phyloP scores from a whole-genome alignment of 2,797 vertebrate species.

The Ispidina picta region DNA sequence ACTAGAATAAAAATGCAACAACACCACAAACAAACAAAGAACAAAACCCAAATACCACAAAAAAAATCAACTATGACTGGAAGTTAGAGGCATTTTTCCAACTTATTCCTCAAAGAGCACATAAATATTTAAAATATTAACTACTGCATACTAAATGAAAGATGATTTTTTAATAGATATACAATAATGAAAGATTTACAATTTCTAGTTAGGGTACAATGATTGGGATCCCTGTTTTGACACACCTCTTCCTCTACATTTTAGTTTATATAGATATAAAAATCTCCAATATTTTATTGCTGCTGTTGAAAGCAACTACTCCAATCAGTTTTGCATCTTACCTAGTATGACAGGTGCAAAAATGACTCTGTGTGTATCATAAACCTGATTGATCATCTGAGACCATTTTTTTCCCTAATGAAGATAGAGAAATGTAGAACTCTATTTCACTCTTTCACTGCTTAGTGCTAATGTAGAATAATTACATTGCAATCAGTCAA shows the following conservation, averaged over 20 bases:
- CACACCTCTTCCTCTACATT: background rate
- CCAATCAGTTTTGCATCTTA: background rate
- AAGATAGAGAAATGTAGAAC: background rate
- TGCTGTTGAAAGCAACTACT: background rate
- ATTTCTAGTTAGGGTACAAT: background rate
- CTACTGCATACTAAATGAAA: background rate
- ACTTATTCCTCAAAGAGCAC: background rate
- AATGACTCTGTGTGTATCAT: background rate
- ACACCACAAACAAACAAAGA: background rate
- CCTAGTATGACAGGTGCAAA: background rate
- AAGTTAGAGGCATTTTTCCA: background rate
- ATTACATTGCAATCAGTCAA: background rate
- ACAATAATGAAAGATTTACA: background rate
- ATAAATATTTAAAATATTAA: background rate
- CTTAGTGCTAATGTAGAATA: background rate
- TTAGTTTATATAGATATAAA: background rate
- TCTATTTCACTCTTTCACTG: background rate
- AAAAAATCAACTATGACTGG: background rate
- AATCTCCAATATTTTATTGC: background rate
- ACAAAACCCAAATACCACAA: no score
- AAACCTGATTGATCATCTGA: background rate
- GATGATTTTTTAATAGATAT: background rate
- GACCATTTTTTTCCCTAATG: background rate
- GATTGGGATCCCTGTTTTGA: background rate
- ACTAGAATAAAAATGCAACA: no score